Conservation (phyloP, 2,113 vertebrate genomes). For the Plestiodon gilberti region DNA sequence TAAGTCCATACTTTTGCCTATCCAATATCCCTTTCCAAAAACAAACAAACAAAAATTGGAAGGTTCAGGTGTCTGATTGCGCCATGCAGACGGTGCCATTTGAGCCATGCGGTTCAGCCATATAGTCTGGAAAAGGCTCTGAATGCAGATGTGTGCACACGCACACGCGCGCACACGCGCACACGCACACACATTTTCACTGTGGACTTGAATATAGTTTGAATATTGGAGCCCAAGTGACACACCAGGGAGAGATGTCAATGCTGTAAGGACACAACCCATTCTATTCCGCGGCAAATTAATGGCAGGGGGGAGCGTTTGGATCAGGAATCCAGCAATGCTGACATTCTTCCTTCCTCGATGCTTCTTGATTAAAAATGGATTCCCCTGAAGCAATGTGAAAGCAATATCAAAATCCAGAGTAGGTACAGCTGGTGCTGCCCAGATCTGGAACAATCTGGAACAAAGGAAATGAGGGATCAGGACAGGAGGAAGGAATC, state of each 20-base stretch:
- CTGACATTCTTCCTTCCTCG: neutral
- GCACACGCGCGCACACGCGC: too few relatives aligned
- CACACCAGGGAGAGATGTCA: neutral
- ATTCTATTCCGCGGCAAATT: neutral
- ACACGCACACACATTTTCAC: neutral
- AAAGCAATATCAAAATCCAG: neutral
- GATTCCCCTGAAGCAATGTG: neutral
- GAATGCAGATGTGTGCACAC: too few relatives aligned
- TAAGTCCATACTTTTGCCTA: neutral
- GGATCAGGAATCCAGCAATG: neutral
- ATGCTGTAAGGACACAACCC: neutral
- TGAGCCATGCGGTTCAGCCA: too few relatives aligned
- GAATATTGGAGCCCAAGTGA: neutral
- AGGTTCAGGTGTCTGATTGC: neutral
- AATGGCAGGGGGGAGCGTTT: neutral
- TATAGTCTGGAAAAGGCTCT: too few relatives aligned
- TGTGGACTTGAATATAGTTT: neutral
- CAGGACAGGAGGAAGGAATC: slow-evolving; percentile 2
- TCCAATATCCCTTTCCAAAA: too few relatives aligned
- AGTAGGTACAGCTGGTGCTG: neutral
- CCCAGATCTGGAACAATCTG: neutral
- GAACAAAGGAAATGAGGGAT: slow-evolving; percentile 26
- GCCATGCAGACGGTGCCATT: neutral
- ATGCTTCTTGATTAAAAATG: neutral
- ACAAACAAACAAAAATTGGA: neutral